These are phyloP conservation scores for Leptodactylus fallax DNA, from an alignment of 2,797 vertebrate genomes.

Conservation along the genomic window DNA sequence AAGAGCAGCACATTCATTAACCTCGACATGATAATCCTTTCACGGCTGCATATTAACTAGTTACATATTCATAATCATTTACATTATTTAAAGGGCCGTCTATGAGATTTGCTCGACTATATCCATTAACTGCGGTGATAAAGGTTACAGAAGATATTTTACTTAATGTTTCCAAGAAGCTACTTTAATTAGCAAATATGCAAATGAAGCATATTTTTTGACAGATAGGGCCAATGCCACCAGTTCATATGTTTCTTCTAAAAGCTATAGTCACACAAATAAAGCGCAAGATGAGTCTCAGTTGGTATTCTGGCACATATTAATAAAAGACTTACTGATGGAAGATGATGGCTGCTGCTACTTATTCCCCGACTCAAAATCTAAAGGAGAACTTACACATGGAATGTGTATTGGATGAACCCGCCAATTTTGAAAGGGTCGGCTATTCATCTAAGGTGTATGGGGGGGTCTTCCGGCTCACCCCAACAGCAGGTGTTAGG, in stretches of 20 bases:
- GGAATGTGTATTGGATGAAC: no score
- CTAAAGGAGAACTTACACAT: no score
- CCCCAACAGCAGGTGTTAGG: no score
- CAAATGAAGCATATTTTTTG: constrained; percentile 76
- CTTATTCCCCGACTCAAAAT: background rate
- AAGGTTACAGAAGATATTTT: constrained; percentile 82
- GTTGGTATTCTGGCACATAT: background rate
- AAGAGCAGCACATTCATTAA: constrained; percentile 83
- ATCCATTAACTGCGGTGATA: constrained; percentile 82
- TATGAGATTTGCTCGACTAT: constrained; percentile 80
- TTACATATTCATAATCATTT: constrained; percentile 86
- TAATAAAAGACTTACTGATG: background rate
- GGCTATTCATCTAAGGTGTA: no score
- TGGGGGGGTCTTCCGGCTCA: no score
- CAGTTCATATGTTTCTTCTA: constrained; percentile 67
- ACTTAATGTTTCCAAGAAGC: constrained; percentile 80
- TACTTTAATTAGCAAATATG: constrained; percentile 85
- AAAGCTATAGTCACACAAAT: constrained; percentile 33
- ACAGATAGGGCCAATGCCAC: constrained; percentile 70
- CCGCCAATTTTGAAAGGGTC: no score
- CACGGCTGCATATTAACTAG: constrained; percentile 84
- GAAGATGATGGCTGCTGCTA: background rate
- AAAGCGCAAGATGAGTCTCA: background rate
- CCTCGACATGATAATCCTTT: constrained; percentile 83
- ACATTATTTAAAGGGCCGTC: constrained; percentile 84